These are phyloP conservation scores for Pollenia labialis DNA, from an alignment of 2,888 invertebrate genomes.

Conservation along the genomic window DNA sequence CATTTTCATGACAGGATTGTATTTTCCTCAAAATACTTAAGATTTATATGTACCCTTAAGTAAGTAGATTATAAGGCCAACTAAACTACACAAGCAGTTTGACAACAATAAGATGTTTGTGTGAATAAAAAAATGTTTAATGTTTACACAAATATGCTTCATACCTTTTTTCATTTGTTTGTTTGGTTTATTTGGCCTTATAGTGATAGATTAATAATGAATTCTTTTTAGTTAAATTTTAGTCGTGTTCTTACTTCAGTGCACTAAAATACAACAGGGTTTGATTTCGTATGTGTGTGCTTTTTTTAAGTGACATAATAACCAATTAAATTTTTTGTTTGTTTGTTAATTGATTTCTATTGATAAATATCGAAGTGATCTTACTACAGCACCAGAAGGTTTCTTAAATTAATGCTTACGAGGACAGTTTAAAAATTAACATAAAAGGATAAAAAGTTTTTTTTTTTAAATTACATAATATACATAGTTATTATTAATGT, in stretches of 20 bases:
- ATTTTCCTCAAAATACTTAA: no score
- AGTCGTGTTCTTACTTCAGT: background rate
- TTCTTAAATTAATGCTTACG: background rate
- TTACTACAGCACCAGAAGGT: background rate
- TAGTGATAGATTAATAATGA: no score
- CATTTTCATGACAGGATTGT: no score
- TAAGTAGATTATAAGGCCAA: no score
- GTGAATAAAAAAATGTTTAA: no score
- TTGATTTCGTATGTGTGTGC: no score
- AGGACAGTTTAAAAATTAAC: background rate
- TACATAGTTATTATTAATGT: no score
- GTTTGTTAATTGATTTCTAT: slow-evolving; percentile 49
- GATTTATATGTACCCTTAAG: no score
- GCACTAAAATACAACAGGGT: background rate
- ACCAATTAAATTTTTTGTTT: slow-evolving; percentile 38
- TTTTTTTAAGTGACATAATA: slow-evolving; percentile 53
- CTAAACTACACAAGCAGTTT: no score
- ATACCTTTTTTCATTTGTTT: background rate
- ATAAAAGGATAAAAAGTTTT: background rate
- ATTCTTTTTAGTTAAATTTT: background rate
- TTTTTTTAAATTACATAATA: no score
- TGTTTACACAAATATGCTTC: no score
- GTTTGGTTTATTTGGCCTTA: background rate
- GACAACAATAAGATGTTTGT: no score
- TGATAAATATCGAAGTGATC: slow-evolving; percentile 8